Conservation (phyloP, 2,113 vertebrate species). For the Todiramphus chloris region DNA sequence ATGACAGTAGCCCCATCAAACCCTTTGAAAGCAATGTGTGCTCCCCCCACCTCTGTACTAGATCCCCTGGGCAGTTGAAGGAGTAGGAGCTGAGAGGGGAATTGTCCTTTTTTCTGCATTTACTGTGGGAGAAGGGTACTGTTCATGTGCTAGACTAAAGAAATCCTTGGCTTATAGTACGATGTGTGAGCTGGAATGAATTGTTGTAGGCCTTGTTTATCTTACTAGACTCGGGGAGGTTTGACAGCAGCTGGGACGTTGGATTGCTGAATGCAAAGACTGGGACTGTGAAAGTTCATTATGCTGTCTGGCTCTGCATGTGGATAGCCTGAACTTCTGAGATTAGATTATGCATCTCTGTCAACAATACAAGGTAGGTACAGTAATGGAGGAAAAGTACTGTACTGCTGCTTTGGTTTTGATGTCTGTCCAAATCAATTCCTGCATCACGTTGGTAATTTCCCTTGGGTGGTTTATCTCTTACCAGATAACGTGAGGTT, state of each 20-base stretch:
- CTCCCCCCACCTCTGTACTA: background rate
- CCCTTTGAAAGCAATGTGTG: background rate
- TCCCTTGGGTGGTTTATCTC: constrained; percentile 25
- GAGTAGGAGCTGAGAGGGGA: background rate
- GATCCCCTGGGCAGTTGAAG: background rate
- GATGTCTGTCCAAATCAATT: constrained; percentile 20
- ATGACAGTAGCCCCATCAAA: background rate
- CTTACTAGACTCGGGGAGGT: background rate
- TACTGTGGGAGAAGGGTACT: background rate
- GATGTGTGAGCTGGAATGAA: background rate
- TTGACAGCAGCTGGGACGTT: background rate
- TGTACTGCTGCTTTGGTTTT: background rate
- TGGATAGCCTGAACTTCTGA: background rate
- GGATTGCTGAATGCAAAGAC: background rate
- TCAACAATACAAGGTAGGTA: background rate
- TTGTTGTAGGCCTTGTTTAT: background rate
- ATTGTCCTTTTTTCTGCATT: background rate
- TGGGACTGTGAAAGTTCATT: background rate
- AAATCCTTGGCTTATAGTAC: background rate
- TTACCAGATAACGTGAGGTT: constrained; percentile 22
- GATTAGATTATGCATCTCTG: constrained; percentile 13
- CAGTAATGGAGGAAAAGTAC: background rate
- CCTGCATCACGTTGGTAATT: background rate
- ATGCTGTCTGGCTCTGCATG: background rate
- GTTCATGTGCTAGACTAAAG: background rate